Conservation (phyloP, 2,113 vertebrate genomes). For the Amblyornis subalaris region DNA sequence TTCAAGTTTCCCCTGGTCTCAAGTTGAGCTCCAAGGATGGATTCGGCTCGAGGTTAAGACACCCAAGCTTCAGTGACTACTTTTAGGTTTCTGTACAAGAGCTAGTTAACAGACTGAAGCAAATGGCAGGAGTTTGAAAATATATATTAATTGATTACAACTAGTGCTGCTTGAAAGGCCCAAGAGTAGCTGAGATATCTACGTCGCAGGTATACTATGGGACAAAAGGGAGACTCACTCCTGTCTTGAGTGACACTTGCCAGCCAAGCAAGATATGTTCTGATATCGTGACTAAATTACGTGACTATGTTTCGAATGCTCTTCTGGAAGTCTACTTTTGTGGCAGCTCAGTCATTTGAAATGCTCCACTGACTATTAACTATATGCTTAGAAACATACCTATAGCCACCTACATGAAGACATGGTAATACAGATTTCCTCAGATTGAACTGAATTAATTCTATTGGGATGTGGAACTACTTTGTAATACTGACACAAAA, state of each 20-base stretch:
- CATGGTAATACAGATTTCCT: background rate
- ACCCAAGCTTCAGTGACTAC: background rate
- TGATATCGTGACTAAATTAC: background rate
- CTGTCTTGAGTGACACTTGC: background rate
- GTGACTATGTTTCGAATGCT: background rate
- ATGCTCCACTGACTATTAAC: background rate
- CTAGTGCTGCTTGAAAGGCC: background rate
- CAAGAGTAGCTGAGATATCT: background rate
- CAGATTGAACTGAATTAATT: background rate
- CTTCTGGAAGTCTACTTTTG: background rate
- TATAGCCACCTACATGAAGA: background rate
- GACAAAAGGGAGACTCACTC: background rate
- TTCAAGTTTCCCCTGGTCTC: background rate
- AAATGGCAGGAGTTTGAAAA: background rate
- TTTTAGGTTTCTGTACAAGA: background rate
- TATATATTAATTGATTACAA: background rate
- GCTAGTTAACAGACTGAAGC: background rate
- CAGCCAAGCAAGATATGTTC: background rate
- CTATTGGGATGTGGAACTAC: background rate
- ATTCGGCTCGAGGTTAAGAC: background rate
- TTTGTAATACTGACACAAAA: background rate
- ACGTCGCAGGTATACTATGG: rapidly evolving
- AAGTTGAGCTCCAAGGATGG: background rate
- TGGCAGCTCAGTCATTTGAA: background rate
- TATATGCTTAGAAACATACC: background rate